Conservation (phyloP, 2,888 invertebrate genomes). For the Cryptus viduatorius region DNA sequence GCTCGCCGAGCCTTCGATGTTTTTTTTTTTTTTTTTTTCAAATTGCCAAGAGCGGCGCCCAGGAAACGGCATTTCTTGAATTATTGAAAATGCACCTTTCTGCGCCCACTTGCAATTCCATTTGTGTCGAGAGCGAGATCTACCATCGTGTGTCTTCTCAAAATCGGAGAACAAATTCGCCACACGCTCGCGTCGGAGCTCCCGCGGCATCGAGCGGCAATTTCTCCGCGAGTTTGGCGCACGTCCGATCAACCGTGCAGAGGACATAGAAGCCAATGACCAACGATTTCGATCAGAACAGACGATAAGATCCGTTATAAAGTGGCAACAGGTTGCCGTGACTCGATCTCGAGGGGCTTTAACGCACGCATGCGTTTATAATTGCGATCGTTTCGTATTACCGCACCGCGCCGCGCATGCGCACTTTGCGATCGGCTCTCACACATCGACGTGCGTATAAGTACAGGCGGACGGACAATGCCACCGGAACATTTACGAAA, state of each 20-base stretch:
- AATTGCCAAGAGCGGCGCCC: conserved; percentile 16
- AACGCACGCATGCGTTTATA: conserved; percentile 29
- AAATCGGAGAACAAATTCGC: background rate
- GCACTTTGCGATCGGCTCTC: no score
- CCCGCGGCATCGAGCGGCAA: background rate
- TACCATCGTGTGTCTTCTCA: no score
- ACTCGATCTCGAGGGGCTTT: conserved; percentile 11
- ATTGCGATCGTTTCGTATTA: conserved; percentile 25
- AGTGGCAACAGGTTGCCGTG: conserved; percentile 61
- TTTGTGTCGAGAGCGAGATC: background rate
- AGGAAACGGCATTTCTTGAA: conserved; percentile 45
- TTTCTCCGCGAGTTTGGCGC: background rate
- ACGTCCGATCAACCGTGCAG: background rate
- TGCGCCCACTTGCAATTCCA: conserved; percentile 9
- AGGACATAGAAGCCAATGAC: no score
- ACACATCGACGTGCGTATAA: no score
- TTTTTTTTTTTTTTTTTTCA: no score
- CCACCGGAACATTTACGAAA: background rate
- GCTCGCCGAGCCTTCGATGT: conserved; percentile 4
- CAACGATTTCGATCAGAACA: conserved; percentile 28
- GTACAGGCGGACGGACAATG: no score
- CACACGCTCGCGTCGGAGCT: background rate
- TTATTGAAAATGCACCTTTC: background rate
- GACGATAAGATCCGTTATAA: conserved; percentile 49
- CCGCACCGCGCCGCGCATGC: background rate